Percentiles rank a stretch among this genome's conserved stretches.
These are phyloP conservation scores for Alcedo atthis DNA, from an alignment of 2,797 vertebrate species.

Conservation along the genomic window DNA sequence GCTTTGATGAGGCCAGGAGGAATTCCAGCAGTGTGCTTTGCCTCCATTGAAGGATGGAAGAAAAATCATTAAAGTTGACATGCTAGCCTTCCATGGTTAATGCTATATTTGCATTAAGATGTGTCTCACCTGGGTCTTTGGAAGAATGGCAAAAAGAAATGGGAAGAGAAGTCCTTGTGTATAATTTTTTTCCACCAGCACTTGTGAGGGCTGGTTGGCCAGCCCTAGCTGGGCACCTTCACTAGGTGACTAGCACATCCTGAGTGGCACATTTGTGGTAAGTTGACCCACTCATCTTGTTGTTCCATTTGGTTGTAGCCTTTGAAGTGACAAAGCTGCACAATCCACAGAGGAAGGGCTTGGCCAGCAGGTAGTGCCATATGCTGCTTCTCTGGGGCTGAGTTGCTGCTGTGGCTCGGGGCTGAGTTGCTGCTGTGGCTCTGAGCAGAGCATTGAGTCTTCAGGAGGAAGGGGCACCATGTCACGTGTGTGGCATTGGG, in stretches of 20 bases:
- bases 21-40: neutral
- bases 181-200: neutral
- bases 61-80: neutral
- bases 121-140: neutral
- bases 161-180: neutral
- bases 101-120: neutral
- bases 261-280: rapidly evolving
- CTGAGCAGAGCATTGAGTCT: neutral
- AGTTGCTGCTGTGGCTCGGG: neutral
- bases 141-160: neutral
- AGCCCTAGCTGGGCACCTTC: neutral
- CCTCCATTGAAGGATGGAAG: neutral
- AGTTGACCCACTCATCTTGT: neutral
- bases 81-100: neutral
- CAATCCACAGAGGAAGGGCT: neutral
- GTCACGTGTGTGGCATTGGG: rapidly evolving
- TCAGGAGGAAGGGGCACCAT: neutral
- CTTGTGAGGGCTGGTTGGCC: neutral
- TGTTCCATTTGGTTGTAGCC: neutral
- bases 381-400: too few relatives aligned
- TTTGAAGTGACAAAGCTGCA: neutral
- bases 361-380: rapidly evolving
- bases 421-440: neutral
- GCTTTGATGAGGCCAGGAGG: neutral
- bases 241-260: neutral